Evolutionary conservation across 2,113 vertebrate species (phyloP).

Genomic region (Megalops atlanticus): DNA sequence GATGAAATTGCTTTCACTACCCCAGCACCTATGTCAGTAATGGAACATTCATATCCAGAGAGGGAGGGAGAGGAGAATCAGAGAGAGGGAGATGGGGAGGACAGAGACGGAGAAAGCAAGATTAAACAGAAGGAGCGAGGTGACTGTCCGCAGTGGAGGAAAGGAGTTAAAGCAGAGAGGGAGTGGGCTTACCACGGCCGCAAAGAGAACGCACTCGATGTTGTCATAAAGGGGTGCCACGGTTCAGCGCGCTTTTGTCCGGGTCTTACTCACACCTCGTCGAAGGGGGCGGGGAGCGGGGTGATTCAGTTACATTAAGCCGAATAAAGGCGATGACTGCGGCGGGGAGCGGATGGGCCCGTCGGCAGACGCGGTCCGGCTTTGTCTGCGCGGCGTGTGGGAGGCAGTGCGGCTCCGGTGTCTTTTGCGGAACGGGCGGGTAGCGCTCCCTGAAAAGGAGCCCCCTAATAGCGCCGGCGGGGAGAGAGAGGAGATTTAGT

Average conservation of each 20-base stretch:
- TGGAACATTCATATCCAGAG: neutral
- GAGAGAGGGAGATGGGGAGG: neutral
- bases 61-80: neutral
- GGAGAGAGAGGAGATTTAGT: neutral
- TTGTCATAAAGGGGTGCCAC: neutral
- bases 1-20: neutral
- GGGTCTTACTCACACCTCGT: neutral
- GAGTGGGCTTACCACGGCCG: neutral
- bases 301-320: neutral
- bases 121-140: too few species aligned
- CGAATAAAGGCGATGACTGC: neutral
- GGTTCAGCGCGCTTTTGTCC: neutral
- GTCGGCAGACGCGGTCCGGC: neutral
- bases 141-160: neutral
- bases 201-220: neutral
- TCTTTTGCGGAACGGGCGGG: neutral
- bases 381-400: conserved; percentile 11
- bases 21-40: conserved; percentile 18
- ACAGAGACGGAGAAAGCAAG: neutral
- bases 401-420: neutral
- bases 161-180: neutral
- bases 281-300: neutral
- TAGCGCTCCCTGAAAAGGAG: neutral
- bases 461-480: neutral
- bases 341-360: neutral